phyloP scores from a whole-genome alignment of 1,140 invertebrate species.

The Ptiloglossa arizonensis region DNA sequence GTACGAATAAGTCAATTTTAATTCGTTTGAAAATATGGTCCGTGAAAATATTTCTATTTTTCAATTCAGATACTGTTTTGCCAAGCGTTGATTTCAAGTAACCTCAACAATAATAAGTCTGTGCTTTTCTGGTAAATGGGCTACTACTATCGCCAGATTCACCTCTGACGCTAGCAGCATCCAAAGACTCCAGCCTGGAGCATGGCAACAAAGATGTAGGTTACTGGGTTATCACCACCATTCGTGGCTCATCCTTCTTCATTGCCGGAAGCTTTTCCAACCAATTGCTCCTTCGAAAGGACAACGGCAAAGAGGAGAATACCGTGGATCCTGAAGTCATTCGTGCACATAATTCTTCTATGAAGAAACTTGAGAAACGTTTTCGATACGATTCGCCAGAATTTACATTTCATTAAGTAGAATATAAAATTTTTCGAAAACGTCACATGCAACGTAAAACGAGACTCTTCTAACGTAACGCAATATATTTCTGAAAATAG shows the following conservation, averaged over 20 bases:
- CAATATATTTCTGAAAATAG: too few relatives aligned
- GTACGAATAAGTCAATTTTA: too few relatives aligned
- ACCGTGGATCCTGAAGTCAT: slow-evolving; percentile 3
- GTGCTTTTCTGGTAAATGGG: slow-evolving; percentile 42
- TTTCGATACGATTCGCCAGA: not conserved
- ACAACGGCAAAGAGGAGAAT: slow-evolving; percentile 45
- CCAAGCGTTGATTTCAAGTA: slow-evolving; percentile 12
- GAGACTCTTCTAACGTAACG: too few relatives aligned
- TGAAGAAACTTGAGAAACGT: not conserved
- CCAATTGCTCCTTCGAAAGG: slow-evolving; percentile 68
- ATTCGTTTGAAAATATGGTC: too few relatives aligned
- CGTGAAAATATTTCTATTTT: not conserved
- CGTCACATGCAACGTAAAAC: too few relatives aligned
- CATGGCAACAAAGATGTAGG: slow-evolving; percentile 63
- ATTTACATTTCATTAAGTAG: not conserved
- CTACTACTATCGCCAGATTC: slow-evolving; percentile 28
- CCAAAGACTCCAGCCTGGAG: slow-evolving; percentile 31
- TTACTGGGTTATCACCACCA: slow-evolving; percentile 74
- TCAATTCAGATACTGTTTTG: not conserved
- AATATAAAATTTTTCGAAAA: not conserved
- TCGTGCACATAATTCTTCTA: slow-evolving; percentile 49
- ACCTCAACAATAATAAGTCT: slow-evolving; percentile 29
- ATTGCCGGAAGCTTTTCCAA: slow-evolving; percentile 66
- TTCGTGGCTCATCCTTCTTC: slow-evolving; percentile 59
- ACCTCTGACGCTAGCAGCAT: slow-evolving; percentile 20